A percentile compares a stretch with the other conserved stretches of the same genome.
These are phyloP conservation scores for Coenobita brevimanus DNA, from an alignment of 1,140 invertebrate genomes.

Conservation along the genomic window DNA sequence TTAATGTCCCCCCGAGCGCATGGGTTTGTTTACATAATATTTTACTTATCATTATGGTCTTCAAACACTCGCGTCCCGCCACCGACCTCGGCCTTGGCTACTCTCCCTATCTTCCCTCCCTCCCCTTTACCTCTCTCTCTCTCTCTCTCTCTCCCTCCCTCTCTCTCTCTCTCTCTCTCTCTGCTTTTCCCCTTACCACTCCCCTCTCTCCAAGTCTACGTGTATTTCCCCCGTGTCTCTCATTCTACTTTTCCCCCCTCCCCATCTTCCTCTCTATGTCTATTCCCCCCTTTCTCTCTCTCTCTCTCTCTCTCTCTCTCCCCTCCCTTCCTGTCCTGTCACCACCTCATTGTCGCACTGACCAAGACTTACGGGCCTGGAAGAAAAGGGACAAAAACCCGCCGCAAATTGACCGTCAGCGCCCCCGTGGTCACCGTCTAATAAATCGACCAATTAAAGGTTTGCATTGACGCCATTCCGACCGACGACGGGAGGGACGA, in stretches of 20 bases:
- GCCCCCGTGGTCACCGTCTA: too few relatives aligned
- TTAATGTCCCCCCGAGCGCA: conserved; percentile 41
- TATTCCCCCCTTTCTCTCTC: background rate
- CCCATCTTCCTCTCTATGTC: background rate
- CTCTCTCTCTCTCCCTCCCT: background rate
- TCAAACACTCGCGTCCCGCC: conserved; percentile 35
- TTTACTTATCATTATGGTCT: conserved; percentile 57
- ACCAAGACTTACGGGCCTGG: too few relatives aligned
- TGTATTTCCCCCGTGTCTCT: background rate
- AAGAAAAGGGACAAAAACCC: too few relatives aligned
- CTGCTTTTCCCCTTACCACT: background rate
- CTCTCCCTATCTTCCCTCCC: background rate
- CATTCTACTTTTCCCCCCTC: background rate
- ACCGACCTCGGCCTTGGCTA: background rate
- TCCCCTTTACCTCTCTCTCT: background rate
- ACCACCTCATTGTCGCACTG: background rate
- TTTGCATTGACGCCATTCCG: too few relatives aligned
- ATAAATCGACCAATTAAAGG: too few relatives aligned
- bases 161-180: background rate
- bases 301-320: background rate
- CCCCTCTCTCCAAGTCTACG: background rate
- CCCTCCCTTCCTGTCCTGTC: background rate
- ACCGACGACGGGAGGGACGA: background rate
- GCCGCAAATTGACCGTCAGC: too few relatives aligned
- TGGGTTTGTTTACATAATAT: conserved; percentile 48